Percentiles rank a stretch among this genome's conserved stretches.
phyloP scores from a whole-genome alignment of 1,140 invertebrate genomes.

The Bombus turneri region DNA sequence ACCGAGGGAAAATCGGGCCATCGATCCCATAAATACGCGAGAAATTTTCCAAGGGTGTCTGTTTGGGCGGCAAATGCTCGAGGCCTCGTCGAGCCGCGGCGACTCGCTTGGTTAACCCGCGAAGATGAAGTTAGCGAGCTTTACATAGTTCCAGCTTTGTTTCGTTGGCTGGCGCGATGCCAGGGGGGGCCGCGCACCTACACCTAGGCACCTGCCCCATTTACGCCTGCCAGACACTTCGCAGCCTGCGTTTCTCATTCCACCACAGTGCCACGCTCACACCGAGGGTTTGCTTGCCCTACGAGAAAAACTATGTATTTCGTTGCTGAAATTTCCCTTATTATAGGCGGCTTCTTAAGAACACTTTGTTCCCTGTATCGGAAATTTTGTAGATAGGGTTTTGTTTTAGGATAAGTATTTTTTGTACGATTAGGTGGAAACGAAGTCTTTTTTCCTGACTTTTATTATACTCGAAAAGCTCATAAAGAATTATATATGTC shows the following conservation, averaged over 20 bases:
- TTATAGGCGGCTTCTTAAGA: too few relatives aligned
- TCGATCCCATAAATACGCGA: conserved; percentile 20
- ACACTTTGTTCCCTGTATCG: too few relatives aligned
- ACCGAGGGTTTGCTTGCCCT: too few relatives aligned
- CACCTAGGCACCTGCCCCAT: conserved; percentile 17
- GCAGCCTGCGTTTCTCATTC: background rate
- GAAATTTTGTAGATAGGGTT: too few relatives aligned
- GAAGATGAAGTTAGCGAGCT: conserved; percentile 30
- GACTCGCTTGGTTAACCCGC: conserved; percentile 27
- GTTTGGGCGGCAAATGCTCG: conserved; percentile 21
- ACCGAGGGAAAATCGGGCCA: conserved; percentile 6
- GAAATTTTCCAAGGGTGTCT: conserved; percentile 19
- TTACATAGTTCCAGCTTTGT: conserved; percentile 38
- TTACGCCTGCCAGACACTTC: background rate
- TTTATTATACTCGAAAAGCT: too few relatives aligned
- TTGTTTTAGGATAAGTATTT: too few relatives aligned
- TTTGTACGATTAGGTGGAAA: too few relatives aligned
- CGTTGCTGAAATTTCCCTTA: background rate
- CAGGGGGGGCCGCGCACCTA: background rate
- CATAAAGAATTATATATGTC: too few relatives aligned
- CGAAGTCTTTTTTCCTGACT: too few relatives aligned
- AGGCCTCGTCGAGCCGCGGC: background rate
- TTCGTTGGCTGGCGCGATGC: background rate
- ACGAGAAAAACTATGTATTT: background rate
- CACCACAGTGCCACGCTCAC: background rate